These are phyloP conservation scores for Labeo calbasu DNA, from an alignment of 2,797 vertebrate genomes.

Conservation along the genomic window DNA sequence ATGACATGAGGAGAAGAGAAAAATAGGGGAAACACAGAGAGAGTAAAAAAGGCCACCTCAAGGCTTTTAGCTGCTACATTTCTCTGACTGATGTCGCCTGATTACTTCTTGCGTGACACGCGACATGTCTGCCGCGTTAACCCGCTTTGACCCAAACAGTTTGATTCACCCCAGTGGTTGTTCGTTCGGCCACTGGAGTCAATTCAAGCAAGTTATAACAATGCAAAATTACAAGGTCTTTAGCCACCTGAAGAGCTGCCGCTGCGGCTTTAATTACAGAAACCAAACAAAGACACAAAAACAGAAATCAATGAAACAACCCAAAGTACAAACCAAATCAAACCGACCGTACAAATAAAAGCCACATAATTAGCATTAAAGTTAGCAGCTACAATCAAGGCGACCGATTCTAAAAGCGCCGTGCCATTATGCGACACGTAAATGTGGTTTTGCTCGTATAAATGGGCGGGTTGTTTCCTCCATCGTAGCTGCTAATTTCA, in stretches of 20 bases:
- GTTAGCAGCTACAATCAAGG: constrained; percentile 82
- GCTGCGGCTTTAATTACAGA: constrained; percentile 75
- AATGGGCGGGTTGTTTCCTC: constrained; percentile 3
- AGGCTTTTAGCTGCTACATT: constrained; percentile 95
- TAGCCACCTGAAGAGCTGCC: constrained; percentile 76
- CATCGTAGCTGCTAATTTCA: constrained; percentile 83
- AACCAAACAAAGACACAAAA: constrained; percentile 76
- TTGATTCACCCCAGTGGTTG: constrained; percentile 76
- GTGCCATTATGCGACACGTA: background rate
- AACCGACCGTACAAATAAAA: constrained; percentile 53
- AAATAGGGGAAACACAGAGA: constrained; percentile 99
- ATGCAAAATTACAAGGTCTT: constrained; percentile 74
- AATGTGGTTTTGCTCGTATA: constrained; percentile 32
- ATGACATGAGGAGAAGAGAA: constrained; percentile 99
- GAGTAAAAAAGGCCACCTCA: constrained; percentile 99
- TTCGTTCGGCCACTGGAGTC: constrained; percentile 73
- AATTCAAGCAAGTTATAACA: constrained; percentile 75
- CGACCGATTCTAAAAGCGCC: constrained; percentile 33
- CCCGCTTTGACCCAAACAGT: constrained; percentile 77
- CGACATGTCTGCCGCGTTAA: constrained; percentile 71
- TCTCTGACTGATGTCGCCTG: constrained; percentile 74
- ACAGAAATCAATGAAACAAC: constrained; percentile 73
- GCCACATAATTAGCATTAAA: constrained; percentile 77
- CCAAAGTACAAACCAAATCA: constrained; percentile 71
- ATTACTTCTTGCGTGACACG: constrained; percentile 75